Evolutionary conservation across 2,888 invertebrate genomes (phyloP).

Genomic region (Pyrocoelia pectoralis): DNA sequence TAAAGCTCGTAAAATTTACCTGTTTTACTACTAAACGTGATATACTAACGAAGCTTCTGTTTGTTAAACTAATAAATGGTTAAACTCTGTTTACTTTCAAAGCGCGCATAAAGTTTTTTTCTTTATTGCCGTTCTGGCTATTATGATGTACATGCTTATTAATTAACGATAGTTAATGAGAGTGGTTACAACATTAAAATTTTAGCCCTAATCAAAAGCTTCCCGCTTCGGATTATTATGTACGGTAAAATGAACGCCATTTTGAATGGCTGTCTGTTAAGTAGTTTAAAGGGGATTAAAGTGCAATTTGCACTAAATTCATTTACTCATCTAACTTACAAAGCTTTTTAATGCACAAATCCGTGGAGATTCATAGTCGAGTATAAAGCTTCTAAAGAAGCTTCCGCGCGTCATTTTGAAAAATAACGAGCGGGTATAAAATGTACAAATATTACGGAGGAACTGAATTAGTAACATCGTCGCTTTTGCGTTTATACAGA

Average conservation of each 20-base stretch:
- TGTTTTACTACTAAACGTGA: slow-evolving; percentile 16
- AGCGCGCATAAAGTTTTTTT: neutral
- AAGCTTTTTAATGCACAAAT: too few relatives aligned
- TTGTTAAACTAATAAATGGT: slow-evolving; percentile 16
- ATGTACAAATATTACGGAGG: too few relatives aligned
- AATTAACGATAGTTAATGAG: neutral
- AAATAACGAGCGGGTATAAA: too few relatives aligned
- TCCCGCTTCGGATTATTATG: neutral
- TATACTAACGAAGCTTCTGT: slow-evolving; percentile 16
- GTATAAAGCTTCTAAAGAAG: too few relatives aligned
- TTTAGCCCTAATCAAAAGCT: neutral
- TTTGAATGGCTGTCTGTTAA: neutral
- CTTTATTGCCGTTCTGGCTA: neutral
- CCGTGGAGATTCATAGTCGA: too few relatives aligned
- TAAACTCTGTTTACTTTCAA: neutral
- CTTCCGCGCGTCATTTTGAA: too few relatives aligned
- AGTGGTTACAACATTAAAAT: neutral
- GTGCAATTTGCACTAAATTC: neutral
- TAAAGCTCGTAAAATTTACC: slow-evolving; percentile 23
- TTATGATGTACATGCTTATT: neutral
- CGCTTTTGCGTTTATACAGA: too few relatives aligned
- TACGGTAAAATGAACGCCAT: neutral
- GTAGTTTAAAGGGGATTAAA: neutral
- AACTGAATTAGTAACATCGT: too few relatives aligned
- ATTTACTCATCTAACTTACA: too few relatives aligned